These are phyloP conservation scores for Plagodis pulveraria DNA, from an alignment of 2,888 invertebrate species.

Conservation along the genomic window DNA sequence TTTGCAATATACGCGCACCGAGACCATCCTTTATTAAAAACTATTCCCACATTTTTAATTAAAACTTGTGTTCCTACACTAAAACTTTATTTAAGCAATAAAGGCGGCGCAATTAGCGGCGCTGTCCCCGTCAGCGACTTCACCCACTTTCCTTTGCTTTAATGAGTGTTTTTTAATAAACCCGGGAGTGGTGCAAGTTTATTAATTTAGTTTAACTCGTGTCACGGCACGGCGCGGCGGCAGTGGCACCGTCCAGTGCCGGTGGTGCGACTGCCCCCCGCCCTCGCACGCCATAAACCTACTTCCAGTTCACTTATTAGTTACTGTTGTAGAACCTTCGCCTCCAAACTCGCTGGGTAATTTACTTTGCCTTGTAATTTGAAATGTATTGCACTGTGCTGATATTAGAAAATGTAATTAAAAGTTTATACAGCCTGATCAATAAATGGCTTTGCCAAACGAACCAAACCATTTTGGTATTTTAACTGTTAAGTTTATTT, in stretches of 20 bases:
- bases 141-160: slow-evolving; percentile 83
- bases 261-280: slow-evolving; percentile 17
- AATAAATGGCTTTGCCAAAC: no score
- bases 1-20: slow-evolving; percentile 82
- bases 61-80: slow-evolving; percentile 84
- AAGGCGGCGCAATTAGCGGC: slow-evolving; percentile 84
- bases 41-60: slow-evolving; percentile 85
- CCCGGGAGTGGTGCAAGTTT: slow-evolving; percentile 81
- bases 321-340: slow-evolving; percentile 11
- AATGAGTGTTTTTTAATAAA: slow-evolving; percentile 85
- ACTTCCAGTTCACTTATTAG: slow-evolving; percentile 32
- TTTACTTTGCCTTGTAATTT: not conserved
- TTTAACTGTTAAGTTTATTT: no score
- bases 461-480: no score
- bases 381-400: not conserved
- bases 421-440: no score
- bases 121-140: slow-evolving; percentile 84
- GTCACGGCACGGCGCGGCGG: slow-evolving; percentile 61
- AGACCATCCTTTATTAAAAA: slow-evolving; percentile 84
- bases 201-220: slow-evolving; percentile 84
- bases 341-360: not conserved
- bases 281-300: slow-evolving; percentile 54
- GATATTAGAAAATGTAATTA: no score
- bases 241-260: not conserved
- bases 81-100: slow-evolving; percentile 85